Evolutionary conservation across 1,140 invertebrate species (phyloP), one percentile per base, ranked within the genome.

Genomic region (Riptortus pedestris): DNA sequence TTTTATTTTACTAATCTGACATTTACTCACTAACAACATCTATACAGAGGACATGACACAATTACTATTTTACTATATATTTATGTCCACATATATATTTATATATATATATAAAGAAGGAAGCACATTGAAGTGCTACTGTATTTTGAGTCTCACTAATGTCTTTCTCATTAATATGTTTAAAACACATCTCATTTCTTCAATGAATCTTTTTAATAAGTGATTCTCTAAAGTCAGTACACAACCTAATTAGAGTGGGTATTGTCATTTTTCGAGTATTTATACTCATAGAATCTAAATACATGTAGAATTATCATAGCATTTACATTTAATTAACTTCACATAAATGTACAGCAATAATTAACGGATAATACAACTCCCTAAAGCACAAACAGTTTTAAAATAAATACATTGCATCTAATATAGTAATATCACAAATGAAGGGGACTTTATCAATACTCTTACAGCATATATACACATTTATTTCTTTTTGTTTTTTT

Each of bases 371-470:
- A 45, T 47, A 20, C n/a, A 47, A 9, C 22, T 4, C 16, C 24
- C 51, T 55, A 55, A 26, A 55, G 51, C 51, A 55, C 24, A 55
- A 14, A 24, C 24, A 55, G 5, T 7, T 55, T 26, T 27, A 4
- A 55, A 55, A 55, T 55, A 55, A 55, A 55, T 55, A 55, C 51
- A 55, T 26, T 24, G 51, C 51, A 55, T 55, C 51, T 55, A 55
- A 55, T 24, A 26, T 14, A 24, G 22, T 55, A 55, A 26, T 55
- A 55, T 55, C 51, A 55, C 51, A 55, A 55, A 55, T 55, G 5
- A 55, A 55, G 51, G 51, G 51, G 18, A 18, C 20, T 24, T 24
- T 24, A 24, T 55, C 26, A 55, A 26, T 24, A 55, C 3, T 55
- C 14, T 55, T 55, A 55, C 24, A 55, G 26, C 51, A 55, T 14